These are phyloP conservation scores for Marmota monax DNA, from an alignment of 2,113 vertebrate genomes.

Conservation along the genomic window DNA sequence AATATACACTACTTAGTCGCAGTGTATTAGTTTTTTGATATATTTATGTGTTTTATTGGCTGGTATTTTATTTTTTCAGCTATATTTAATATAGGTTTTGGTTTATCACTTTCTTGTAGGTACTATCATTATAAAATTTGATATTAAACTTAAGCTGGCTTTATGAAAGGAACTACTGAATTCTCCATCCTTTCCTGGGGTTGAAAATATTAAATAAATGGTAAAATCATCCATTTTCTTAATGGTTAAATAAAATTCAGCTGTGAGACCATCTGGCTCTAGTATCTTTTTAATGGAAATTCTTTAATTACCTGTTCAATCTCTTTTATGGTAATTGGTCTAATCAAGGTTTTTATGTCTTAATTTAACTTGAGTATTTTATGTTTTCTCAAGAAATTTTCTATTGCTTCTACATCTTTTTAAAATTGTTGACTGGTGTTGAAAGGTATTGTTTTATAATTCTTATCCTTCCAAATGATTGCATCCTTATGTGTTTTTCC, in stretches of 20 bases:
- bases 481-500: neutral
- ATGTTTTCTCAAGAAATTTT: constrained; percentile 29
- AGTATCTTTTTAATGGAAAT: neutral
- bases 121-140: neutral
- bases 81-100: neutral
- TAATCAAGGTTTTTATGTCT: constrained; percentile 45
- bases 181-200: constrained; percentile 2
- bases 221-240: constrained; percentile 11
- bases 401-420: neutral
- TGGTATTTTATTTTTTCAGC: neutral
- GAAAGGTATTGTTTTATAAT: neutral
- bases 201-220: neutral
- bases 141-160: constrained; percentile 21
- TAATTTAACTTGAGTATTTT: constrained; percentile 51
- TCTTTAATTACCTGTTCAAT: constrained; percentile 31
- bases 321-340: neutral
- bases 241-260: constrained; percentile 54
- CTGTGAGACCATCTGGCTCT: neutral
- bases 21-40: neutral
- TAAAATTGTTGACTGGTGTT: neutral
- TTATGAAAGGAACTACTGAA: constrained; percentile 37
- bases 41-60: constrained; percentile 14
- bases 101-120: neutral
- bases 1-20: neutral
- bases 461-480: neutral